These are phyloP conservation scores for Polietes domitor DNA, from an alignment of 2,888 invertebrate species.

Conservation along the genomic window DNA sequence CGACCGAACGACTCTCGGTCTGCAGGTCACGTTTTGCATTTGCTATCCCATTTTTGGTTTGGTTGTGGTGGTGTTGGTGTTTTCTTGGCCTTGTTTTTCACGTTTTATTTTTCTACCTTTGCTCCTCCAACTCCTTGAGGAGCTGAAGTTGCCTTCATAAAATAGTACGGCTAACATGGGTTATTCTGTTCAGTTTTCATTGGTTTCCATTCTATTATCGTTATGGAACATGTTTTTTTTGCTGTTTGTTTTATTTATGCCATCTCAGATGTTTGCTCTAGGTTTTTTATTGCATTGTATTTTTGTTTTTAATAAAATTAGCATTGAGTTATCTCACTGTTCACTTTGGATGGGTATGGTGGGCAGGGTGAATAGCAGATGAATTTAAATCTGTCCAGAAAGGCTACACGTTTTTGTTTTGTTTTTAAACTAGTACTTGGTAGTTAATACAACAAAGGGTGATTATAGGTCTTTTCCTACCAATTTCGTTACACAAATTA, in stretches of 20 bases:
- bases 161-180: background rate
- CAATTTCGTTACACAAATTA: no score
- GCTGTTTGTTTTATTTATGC: slow-evolving; percentile 6
- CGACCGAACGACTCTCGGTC: background rate
- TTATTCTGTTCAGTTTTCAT: background rate
- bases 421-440: no score
- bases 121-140: background rate
- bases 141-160: background rate
- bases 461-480: no score
- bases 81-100: background rate
- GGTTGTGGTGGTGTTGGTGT: background rate
- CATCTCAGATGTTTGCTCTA: background rate
- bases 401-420: no score
- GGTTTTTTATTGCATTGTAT: background rate
- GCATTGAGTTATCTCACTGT: background rate
- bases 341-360: background rate
- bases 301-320: background rate
- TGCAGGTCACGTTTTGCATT: slow-evolving; percentile 23
- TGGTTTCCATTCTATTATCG: slow-evolving; percentile 6
- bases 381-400: no score
- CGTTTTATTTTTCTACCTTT: background rate
- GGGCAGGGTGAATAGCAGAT: background rate
- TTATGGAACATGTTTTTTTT: background rate
- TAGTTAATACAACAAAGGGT: no score
- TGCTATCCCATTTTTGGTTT: background rate